phyloP scores from a whole-genome alignment of 2,797 vertebrate species.

The Rostrhamus sociabilis region DNA sequence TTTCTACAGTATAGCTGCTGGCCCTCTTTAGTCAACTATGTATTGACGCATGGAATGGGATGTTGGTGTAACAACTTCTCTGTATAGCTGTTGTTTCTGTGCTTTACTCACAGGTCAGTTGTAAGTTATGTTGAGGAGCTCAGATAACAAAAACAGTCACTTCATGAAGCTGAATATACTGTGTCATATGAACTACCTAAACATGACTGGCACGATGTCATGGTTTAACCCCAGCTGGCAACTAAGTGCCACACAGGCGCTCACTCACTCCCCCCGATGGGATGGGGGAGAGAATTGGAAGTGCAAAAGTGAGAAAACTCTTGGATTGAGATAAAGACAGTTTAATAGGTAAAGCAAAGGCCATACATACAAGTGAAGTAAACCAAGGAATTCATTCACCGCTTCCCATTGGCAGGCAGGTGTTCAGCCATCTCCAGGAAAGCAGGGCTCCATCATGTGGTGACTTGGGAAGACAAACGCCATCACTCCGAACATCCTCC shows the following conservation, averaged over 20 bases:
- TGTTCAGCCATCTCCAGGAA: not conserved
- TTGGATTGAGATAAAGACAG: not conserved
- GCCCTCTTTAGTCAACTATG: not conserved
- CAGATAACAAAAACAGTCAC: not conserved
- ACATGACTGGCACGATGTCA: not conserved
- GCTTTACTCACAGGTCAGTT: not conserved
- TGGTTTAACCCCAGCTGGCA: not conserved
- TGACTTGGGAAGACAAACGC: not conserved
- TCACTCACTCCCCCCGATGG: not conserved
- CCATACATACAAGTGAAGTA: not conserved
- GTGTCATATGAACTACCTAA: not conserved
- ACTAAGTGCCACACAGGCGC: not conserved
- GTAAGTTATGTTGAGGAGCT: not conserved
- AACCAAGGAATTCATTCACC: not conserved
- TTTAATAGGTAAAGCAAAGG: not conserved
- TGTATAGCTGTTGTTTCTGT: not conserved
- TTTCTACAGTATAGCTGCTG: not conserved
- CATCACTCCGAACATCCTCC: not conserved
- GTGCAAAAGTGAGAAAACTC: not conserved
- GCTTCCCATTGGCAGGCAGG: not conserved
- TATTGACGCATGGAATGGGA: not conserved
- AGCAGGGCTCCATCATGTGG: not conserved
- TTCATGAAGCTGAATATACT: fast-evolving
- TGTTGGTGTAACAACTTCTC: not conserved
- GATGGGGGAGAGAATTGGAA: not conserved